These are phyloP conservation scores for Sebastes diploproa DNA, from an alignment of 2,797 vertebrate genomes.

Conservation along the genomic window DNA sequence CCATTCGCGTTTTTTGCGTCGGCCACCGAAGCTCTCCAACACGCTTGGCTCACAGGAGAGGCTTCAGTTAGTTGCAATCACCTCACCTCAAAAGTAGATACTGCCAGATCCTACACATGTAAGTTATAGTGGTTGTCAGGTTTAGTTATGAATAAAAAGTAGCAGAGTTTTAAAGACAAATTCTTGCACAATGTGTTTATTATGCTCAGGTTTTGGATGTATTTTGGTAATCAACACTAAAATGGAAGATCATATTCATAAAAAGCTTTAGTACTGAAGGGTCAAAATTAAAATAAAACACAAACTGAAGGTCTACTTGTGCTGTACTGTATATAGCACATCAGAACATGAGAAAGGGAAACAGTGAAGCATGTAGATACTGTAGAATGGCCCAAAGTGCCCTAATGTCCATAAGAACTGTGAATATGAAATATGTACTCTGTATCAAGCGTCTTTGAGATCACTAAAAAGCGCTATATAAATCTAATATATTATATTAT, in stretches of 20 bases:
- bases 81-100: too few species aligned
- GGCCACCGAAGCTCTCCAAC: too few species aligned
- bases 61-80: too few species aligned
- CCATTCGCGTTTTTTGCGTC: too few species aligned
- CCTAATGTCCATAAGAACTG: neutral
- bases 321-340: neutral
- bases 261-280: neutral
- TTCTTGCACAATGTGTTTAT: neutral
- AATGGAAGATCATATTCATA: neutral
- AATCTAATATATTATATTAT: too few species aligned
- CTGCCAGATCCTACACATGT: too few species aligned
- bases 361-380: neutral
- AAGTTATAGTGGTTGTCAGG: neutral
- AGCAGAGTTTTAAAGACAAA: neutral
- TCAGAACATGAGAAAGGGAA: neutral
- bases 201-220: neutral
- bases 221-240: neutral
- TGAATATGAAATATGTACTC: constrained; percentile 11
- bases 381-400: neutral
- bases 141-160: neutral
- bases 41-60: too few species aligned
- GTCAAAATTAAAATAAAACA: neutral
- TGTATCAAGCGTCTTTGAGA: neutral
- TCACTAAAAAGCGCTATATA: too few species aligned
- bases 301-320: neutral